Base-by-base conservation (phyloP, 2,113 vertebrate species). In the Candoia aspera region DNA sequence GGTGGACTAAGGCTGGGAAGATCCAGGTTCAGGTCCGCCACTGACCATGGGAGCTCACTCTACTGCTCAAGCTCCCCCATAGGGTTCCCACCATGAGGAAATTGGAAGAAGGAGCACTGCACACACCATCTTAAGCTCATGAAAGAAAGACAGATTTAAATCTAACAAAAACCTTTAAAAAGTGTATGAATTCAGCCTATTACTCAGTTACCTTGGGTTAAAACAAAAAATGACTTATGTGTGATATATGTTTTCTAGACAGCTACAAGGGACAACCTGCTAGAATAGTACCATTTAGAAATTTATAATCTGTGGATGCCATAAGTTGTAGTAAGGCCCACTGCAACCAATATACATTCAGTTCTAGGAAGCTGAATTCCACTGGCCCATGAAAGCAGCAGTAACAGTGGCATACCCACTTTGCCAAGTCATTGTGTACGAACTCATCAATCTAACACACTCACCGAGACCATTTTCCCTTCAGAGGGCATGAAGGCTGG, bases 401-500 rank as follows among this genome's bases (percentile, higher is more conserved):
- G 53, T 23, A 12, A 46, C n/a, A 42, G 11, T 62, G n/a, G 13
- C 23, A 9, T 2, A 26, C 9, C 57, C 53, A 3, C 4, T 54
- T 89, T 62, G 49, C 73, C 11, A 89, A 55, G 46, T 37, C 1
- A 17, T 19, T 54, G 79, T 84, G 24, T 49, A 6, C n/a, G 1
- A 0, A 90, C 0, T 0, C 93, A 79, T 11, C 42, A 60, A 85
- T 3, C 4, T 12, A 4, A 15, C 79, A 58, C 12, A 91, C 98
- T 96, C 95, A 99, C 99, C 97, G 98, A 99, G 91, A 99, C 99
- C 99, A 99, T 99, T 96, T 98, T 98, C 62, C 99, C 99, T 97
- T 99, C 99, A 0, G 99, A 99, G 89, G 99, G 99, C 99, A 99
- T 99, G 98, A 99, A 99, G 93, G 99, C 99, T 0, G 99, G 99